Conservation (phyloP, 1,140 invertebrate species). For the Kradibia gibbosae region DNA sequence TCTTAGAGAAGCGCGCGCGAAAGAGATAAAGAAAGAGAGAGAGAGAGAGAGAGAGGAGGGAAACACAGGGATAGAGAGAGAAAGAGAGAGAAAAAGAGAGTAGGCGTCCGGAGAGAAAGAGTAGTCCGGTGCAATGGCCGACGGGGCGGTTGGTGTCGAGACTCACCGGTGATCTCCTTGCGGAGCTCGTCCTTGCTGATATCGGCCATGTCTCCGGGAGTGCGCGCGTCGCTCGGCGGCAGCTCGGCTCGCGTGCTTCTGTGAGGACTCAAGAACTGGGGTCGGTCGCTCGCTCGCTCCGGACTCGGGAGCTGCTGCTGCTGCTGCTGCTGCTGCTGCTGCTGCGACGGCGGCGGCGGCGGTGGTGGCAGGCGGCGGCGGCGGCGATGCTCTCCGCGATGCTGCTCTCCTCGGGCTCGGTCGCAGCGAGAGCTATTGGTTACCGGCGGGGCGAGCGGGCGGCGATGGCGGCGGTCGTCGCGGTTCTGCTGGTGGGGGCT, state of each 20-base stretch:
- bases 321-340: no score
- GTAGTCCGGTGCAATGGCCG: no score
- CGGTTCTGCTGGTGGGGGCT: no score
- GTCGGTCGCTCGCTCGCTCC: not conserved
- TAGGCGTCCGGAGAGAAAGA: not conserved
- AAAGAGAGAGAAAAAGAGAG: conserved; percentile 14
- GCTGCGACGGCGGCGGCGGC: no score
- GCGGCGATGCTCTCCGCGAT: no score
- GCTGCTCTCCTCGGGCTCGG: no score
- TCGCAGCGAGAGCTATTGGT: no score
- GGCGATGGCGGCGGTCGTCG: not conserved
- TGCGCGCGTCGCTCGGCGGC: conserved; percentile 16
- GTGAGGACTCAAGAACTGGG: not conserved
- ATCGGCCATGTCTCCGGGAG: conserved; percentile 74
- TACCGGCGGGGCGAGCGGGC: no score
- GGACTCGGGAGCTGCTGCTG: no score
- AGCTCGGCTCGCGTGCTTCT: not conserved
- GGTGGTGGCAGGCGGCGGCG: no score
- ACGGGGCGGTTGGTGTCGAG: not conserved
- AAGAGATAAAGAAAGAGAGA: not conserved
- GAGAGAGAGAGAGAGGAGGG: conserved; percentile 40
- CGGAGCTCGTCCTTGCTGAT: conserved; percentile 80
- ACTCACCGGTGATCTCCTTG: conserved; percentile 82
- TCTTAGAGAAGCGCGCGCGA: no score
- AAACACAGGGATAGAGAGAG: not conserved